Base-by-base conservation (phyloP, 2,888 invertebrate species). In the Drosophila basisetae region DNA sequence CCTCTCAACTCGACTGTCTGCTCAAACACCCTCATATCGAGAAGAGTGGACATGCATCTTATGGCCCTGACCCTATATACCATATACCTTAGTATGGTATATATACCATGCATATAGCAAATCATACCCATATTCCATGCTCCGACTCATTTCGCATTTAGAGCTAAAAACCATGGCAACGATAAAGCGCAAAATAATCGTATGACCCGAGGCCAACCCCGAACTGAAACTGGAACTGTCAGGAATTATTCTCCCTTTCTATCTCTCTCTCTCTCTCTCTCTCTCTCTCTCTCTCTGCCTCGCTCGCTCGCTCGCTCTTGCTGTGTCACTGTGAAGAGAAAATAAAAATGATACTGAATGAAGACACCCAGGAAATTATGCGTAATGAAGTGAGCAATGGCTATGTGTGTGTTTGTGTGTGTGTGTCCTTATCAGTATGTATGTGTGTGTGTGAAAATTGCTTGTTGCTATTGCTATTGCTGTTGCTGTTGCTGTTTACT, bases 301-400 rank as follows among this genome's bases (percentile, higher is more conserved):
- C 11, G 10, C 31, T 33, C 4, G 22, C 30, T 22, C 16, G 18
- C 30, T 65, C 37, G 22, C 59, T 60, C 35, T 62, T 56, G 63
- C 67, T 59, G 65, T 76, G 76, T 86, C 85, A 88, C 74, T 83
- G 60, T 62, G 68, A 52, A 55, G 55, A 56, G 47, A 54, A 37
- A 64, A 54, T 58, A 78, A 77, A 61, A 56, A 71, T 60, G 72
- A 68, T 80, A 66, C 78, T 64, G 88, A 78, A 82, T 68, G 72
- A 76, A 79, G 87, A 73, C 59, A 73, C 75, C 55, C 80, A 87
- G 85, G 84, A 86, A 86, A 86, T 86, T 86, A 86, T 86, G 85
- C 85, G 90, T 86, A 86, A 86, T 86, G 90, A 86, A 86, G 88
- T 86, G 87, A 87, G 85, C 85, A 87, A 80, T 64, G 72, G 59